phyloP scores from a whole-genome alignment of 2,888 invertebrate species.

The Lithophane leautieri region DNA sequence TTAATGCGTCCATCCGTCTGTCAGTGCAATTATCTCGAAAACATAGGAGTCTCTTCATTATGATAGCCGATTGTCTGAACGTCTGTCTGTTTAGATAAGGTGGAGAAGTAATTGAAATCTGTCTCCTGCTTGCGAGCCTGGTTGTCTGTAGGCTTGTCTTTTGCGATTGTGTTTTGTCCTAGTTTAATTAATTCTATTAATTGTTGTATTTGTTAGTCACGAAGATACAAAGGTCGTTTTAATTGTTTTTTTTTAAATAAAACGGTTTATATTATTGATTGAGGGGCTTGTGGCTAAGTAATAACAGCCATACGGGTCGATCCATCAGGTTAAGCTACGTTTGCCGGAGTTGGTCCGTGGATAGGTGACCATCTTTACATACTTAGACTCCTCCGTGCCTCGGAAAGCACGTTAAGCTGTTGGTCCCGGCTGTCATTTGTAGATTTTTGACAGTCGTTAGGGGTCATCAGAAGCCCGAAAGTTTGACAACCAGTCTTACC shows the following conservation, averaged over 20 bases:
- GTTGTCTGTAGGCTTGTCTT: constrained; percentile 22
- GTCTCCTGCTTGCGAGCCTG: constrained; percentile 39
- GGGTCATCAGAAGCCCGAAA: no score
- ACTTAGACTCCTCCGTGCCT: no score
- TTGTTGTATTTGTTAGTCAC: background rate
- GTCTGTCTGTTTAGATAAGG: constrained; percentile 38
- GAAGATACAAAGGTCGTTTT: background rate
- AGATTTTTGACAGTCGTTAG: no score
- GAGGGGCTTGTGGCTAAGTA: no score
- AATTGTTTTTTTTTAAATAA: background rate
- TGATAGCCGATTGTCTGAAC: constrained; percentile 41
- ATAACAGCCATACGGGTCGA: no score
- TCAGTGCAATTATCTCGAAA: constrained; percentile 39
- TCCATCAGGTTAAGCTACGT: no score
- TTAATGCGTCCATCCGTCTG: constrained; percentile 33
- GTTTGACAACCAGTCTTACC: no score
- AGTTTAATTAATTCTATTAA: constrained; percentile 14
- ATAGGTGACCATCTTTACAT: no score
- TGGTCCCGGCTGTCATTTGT: no score
- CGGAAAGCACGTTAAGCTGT: no score
- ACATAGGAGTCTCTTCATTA: constrained; percentile 26
- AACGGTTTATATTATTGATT: background rate
- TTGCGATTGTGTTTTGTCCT: constrained; percentile 33
- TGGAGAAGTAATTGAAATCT: constrained; percentile 47
- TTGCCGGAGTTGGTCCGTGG: no score